phyloP scores from a whole-genome alignment of 2,113 vertebrate species.

The Pao palembangensis region DNA sequence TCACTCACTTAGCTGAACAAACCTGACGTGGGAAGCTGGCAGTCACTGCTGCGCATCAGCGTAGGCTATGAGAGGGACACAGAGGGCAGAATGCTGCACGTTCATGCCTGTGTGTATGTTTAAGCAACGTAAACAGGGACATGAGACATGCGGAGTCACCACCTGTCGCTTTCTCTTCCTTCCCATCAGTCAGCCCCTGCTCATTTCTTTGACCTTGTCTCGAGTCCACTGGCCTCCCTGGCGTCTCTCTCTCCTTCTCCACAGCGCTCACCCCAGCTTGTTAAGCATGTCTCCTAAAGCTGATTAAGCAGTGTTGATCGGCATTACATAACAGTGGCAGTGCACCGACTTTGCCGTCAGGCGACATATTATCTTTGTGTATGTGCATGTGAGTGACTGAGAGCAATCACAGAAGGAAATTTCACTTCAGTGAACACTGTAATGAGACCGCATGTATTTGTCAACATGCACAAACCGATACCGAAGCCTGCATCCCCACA shows the following conservation, averaged over 20 bases:
- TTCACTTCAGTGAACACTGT: slow-evolving; percentile 41
- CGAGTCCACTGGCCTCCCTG: neutral
- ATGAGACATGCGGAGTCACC: slow-evolving; percentile 55
- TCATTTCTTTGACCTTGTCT: slow-evolving; percentile 24
- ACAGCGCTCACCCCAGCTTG: slow-evolving; percentile 54
- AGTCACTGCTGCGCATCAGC: slow-evolving; percentile 16
- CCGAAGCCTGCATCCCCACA: neutral
- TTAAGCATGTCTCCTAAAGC: slow-evolving; percentile 72
- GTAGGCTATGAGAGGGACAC: neutral
- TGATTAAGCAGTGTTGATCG: slow-evolving; percentile 72
- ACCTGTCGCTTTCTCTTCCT: slow-evolving; percentile 60
- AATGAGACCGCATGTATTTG: slow-evolving; percentile 6
- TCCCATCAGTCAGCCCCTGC: slow-evolving; percentile 21
- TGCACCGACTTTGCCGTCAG: slow-evolving; percentile 45
- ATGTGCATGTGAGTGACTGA: slow-evolving; percentile 19
- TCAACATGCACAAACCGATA: slow-evolving; percentile 1
- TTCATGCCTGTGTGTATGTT: slow-evolving; percentile 44
- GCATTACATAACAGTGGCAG: slow-evolving; percentile 67
- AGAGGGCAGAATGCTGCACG: slow-evolving; percentile 53
- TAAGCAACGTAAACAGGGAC: slow-evolving; percentile 61
- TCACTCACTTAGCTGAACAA: slow-evolving; percentile 1
- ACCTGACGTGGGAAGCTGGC: slow-evolving; percentile 21
- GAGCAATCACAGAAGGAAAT: slow-evolving; percentile 31
- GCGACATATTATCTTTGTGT: slow-evolving; percentile 21
- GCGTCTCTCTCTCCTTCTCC: slow-evolving; percentile 7